Percentiles rank a stretch among this genome's conserved stretches.
Evolutionary conservation across 2,888 invertebrate genomes (phyloP).

Genomic region (Icerya purchasi): DNA sequence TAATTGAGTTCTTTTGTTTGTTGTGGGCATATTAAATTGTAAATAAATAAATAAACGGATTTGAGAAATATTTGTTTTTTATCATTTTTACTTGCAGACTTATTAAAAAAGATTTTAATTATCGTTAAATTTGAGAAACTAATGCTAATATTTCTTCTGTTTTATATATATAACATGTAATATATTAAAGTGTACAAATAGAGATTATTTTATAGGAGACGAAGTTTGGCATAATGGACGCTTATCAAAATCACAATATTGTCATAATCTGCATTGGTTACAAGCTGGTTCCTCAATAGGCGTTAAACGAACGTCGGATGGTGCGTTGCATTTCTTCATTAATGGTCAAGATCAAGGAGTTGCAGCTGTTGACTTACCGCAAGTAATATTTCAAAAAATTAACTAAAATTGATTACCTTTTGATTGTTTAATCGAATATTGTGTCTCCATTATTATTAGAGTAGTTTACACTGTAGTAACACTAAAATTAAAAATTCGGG

Average conservation of each 20-base stretch:
- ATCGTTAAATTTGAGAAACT: too few species aligned
- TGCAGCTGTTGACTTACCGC: conserved; percentile 53
- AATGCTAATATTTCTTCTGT: too few species aligned
- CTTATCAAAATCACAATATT: conserved; percentile 43
- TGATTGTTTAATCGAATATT: background rate
- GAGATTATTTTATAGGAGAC: conserved; percentile 34
- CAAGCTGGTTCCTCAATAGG: conserved; percentile 57
- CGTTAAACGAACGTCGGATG: conserved; percentile 45
- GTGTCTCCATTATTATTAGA: background rate
- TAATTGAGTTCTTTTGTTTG: too few species aligned
- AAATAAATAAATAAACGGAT: too few species aligned
- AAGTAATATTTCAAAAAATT: conserved; percentile 36
- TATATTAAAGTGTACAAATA: too few species aligned
- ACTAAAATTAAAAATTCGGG: background rate
- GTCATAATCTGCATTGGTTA: conserved; percentile 57
- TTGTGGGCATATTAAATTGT: too few species aligned
- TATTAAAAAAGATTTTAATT: too few species aligned
- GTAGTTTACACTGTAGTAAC: background rate
- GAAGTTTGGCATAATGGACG: conserved; percentile 45
- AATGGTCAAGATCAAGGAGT: conserved; percentile 64
- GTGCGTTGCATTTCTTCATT: conserved; percentile 46
- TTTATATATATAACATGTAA: too few species aligned
- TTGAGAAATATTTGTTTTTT: too few species aligned
- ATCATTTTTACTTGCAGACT: too few species aligned
- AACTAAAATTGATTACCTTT: conserved; percentile 7